Percentiles rank a stretch among this genome's conserved stretches.
Evolutionary conservation across 1,140 invertebrate genomes (phyloP).

Genomic region (Lanistes nyassanus): DNA sequence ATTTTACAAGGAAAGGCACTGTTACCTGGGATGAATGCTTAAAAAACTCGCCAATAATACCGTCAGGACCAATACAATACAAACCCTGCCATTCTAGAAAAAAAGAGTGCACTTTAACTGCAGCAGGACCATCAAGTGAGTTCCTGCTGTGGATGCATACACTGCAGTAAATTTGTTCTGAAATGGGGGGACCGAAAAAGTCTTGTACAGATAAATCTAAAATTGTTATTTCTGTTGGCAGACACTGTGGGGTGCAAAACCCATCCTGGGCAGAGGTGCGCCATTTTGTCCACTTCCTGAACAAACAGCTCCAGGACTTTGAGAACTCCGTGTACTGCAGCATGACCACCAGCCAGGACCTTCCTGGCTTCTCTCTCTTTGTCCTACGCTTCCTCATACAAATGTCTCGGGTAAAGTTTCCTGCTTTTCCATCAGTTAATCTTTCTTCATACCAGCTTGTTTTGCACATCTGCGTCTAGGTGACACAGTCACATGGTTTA

Average conservation of each 20-base stretch:
- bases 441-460: too few relatives aligned
- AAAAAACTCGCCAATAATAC: too few relatives aligned
- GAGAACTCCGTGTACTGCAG: conserved; percentile 56
- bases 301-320: conserved; percentile 59
- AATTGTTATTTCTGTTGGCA: conserved; percentile 31
- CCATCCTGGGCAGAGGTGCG: conserved; percentile 63
- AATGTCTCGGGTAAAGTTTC: conserved; percentile 56
- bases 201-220: background rate
- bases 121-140: background rate
- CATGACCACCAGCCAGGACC: conserved; percentile 41
- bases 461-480: too few relatives aligned
- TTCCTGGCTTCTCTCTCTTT: conserved; percentile 59
- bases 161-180: background rate
- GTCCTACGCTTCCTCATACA: conserved; percentile 59
- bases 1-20: too few relatives aligned
- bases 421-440: background rate
- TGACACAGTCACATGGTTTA: too few relatives aligned
- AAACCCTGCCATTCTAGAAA: background rate
- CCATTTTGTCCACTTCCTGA: conserved; percentile 62
- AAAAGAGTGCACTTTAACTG: background rate
- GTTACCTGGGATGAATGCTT: too few relatives aligned
- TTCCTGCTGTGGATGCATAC: background rate
- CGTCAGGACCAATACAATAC: background rate
- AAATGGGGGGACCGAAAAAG: background rate
- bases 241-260: conserved; percentile 57